Base-by-base conservation (phyloP, 2,113 vertebrate species). In the Myodes glareolus region DNA sequence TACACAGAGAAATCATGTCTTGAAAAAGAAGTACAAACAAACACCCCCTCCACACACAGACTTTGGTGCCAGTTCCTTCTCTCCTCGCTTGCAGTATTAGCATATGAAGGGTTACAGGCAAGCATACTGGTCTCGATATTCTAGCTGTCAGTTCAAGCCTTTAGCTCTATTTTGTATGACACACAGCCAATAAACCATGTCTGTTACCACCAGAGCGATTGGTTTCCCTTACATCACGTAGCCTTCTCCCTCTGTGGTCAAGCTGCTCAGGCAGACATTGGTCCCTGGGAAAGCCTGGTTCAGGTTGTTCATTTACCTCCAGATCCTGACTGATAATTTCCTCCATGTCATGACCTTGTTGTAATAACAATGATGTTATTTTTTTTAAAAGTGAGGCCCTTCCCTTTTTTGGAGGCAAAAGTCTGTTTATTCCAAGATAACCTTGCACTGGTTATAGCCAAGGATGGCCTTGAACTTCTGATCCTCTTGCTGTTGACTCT, bases 61-160 rank as follows among this genome's bases (percentile, higher is more conserved):
- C 31, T 82, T 31, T 78, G 75, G 9, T 3, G 47, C 45, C 29
- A 29, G 65, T n/a, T 17, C 6, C 1, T 76, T 91, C 33, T 87
- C 25, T 84, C 65, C 52, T 52, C 45, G 58, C 61, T 3, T 39
- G 33, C 17, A 25, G 14, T 42, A 47, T 63, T 58, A 36, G 47
- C 42, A 36, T 14, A 52, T 65, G 14, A 80, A 94, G 29, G 1
- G 50, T 39, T 84, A 68, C 88, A 75, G 36, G 70, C 52, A 78
- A 29, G 31, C 23, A 31, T 10, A 3, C 21, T 2, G 50, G 39
- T 11, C 10, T 19, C 11, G 10, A 50, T 36, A 25, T 50, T 84
- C 92, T 67, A 50, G 80, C 11, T 90, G 85, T 75, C 55, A 88
- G 4, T 75, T 47, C 77, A 95, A 97, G 63, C 58, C 36, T 76